Evolutionary conservation across 2,888 invertebrate species (phyloP).

Genomic region (Microctonus aethiopoides): DNA sequence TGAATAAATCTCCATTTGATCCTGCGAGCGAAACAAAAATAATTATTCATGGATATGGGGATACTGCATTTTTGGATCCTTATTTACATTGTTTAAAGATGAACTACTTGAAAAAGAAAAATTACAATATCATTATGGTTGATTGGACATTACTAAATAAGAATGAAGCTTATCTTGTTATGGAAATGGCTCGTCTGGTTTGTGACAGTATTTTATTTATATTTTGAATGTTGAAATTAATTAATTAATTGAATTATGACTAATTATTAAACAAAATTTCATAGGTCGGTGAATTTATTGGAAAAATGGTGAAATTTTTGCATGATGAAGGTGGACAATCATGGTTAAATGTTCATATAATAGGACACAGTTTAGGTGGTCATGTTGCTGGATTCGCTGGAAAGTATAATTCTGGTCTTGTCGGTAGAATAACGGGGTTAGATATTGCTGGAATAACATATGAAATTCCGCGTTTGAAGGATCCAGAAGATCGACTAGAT

Average conservation of each 20-base stretch:
- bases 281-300: constrained; percentile 57
- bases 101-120: constrained; percentile 64
- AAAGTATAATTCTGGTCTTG: constrained; percentile 47
- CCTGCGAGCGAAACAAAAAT: background rate
- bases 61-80: constrained; percentile 56
- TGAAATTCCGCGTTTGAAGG: constrained; percentile 64
- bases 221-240: too few relatives aligned
- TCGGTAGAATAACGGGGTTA: constrained; percentile 68
- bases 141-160: constrained; percentile 67
- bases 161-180: constrained; percentile 53
- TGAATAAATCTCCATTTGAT: background rate
- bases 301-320: constrained; percentile 56
- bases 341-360: constrained; percentile 54
- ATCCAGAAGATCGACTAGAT: constrained; percentile 69
- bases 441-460: constrained; percentile 80
- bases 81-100: constrained; percentile 59
- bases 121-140: constrained; percentile 68
- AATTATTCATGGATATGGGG: constrained; percentile 53
- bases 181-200: constrained; percentile 50
- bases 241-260: background rate
- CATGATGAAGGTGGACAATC: constrained; percentile 47
- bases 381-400: constrained; percentile 62
- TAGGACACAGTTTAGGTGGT: constrained; percentile 65
- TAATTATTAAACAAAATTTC: constrained; percentile 52
- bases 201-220: too few relatives aligned